A percentile compares a stretch with the other conserved stretches of the same genome.
phyloP scores from a whole-genome alignment of 1,140 invertebrate genomes.

The Scaptomyza pallida region DNA sequence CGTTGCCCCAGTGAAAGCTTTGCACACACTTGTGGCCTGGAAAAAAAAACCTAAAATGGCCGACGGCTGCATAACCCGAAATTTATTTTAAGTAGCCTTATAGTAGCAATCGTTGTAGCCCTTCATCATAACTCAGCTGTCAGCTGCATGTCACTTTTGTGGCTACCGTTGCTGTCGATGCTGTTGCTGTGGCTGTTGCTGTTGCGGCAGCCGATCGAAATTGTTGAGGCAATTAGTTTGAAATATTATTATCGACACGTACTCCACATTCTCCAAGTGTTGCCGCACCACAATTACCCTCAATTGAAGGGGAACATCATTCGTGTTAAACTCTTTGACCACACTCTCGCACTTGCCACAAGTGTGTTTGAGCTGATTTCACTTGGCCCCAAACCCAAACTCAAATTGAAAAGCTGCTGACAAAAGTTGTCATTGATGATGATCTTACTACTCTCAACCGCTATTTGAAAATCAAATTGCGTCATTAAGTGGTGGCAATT shows the following conservation, averaged over 20 bases:
- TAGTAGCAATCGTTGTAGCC: slow-evolving; percentile 23
- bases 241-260: slow-evolving; percentile 83
- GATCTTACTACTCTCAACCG: slow-evolving; percentile 35
- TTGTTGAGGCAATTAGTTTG: slow-evolving; percentile 77
- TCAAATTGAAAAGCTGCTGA: slow-evolving; percentile 77
- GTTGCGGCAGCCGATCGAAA: slow-evolving; percentile 46
- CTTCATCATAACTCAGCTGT: slow-evolving; percentile 80
- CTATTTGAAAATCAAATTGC: slow-evolving; percentile 79
- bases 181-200: background rate
- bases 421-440: slow-evolving; percentile 82
- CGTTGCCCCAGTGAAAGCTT: slow-evolving; percentile 68
- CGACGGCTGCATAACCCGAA: slow-evolving; percentile 71
- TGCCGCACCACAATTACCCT: slow-evolving; percentile 73
- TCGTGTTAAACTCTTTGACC: slow-evolving; percentile 82
- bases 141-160: slow-evolving; percentile 83
- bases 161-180: slow-evolving; percentile 66
- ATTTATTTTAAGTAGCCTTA: slow-evolving; percentile 67
- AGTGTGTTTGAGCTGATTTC: slow-evolving; percentile 49
- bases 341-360: slow-evolving; percentile 54
- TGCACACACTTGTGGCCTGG: slow-evolving; percentile 67
- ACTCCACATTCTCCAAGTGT: slow-evolving; percentile 54
- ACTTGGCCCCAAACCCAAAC: slow-evolving; percentile 10
- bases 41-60: slow-evolving; percentile 56
- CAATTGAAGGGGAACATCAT: slow-evolving; percentile 73
- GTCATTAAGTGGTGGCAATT: slow-evolving; percentile 76